Base-by-base conservation (phyloP, 2,888 invertebrate genomes). In the Lepidochrysops patricia region DNA sequence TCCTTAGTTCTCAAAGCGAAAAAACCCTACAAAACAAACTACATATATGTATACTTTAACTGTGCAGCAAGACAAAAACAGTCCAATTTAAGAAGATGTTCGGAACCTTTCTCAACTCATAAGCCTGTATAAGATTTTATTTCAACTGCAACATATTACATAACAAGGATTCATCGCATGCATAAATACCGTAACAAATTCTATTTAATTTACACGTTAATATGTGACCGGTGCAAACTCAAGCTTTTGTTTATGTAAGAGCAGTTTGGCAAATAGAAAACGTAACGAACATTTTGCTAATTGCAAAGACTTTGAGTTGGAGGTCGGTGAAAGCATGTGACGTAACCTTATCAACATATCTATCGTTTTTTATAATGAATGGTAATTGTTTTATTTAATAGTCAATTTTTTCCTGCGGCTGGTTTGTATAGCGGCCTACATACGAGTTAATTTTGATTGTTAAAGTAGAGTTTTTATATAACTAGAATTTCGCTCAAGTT, bases 261-360 rank as follows among this genome's bases (percentile, higher is more conserved):
- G 43, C 63, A 66, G 58, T 65, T 65, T 37, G 49, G 57, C 52
- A 62, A 74, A 75, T 70, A 73, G 71, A 73, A 73, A 70, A 75
- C 66, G 63, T 67, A 68, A 69, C 71, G 69, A 74, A 72, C 72
- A 71, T 74, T 77, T 75, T 70, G 83, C 79, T 85, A 84, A 85
- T 83, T 83, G 80, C 75, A 80, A 77, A 75, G 74, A 74, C 77
- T 75, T 75, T 66, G 72, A 76, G 76, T 29, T 19, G 66, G 69
- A 68, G 73, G 64, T 63, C 58, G 68, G 85, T 76, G 86, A 85
- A 86, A 86, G 86, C 80, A 60, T 23, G 65, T 84, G 82, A 69
- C 69, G 68, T 75, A 82, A 85, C 67, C 15, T 32, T 32, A 19
- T 43, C 19, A 12, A 29, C 12, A 54, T 63, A 58, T 57, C 62